Base-by-base conservation (phyloP, 2,797 vertebrate genomes). In the Typhlichthys subterraneus region DNA sequence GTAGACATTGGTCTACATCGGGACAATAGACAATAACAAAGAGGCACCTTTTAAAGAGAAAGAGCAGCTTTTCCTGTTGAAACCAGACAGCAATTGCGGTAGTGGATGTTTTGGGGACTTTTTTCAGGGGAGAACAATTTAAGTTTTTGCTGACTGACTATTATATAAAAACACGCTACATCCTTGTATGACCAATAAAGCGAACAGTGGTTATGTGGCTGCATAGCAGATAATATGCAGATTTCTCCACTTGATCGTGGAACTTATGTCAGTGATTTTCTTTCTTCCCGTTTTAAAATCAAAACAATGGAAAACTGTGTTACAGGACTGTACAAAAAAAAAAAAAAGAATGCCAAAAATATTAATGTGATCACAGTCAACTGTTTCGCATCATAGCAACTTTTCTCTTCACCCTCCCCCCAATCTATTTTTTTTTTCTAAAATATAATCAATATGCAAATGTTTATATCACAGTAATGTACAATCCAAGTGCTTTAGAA, bases 401-500 rank as follows among this genome's bases (percentile, higher is more conserved):
- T 80, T 72, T 58, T 52, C 56, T 45, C 57, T 51, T 75, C 83
- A 79, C 12, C 77, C 65, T 54, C 87, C 88, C 80, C 78, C 84
- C 15, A 80, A 59, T 45, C 79, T 85, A 57, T 29, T 61, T 48
- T 81, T 92, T 92, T 90, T 51, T 87, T 89, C 86, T 85, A 93
- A 93, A 93, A 93, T 91, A 92, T 88, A 85, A 81, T 90, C 89
- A 77, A 89, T 92, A 90, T 92, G 89, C 85, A 91, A 90, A 92
- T 89, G 85, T 76, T 79, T 90, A 91, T 91, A 80, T 92, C 91
- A 93, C 91, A 92, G 90, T 92, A 91, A 90, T 92, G 81, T 91
- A 93, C 91, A 93, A 90, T 93, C 87, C 90, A 92, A 93, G 91
- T 92, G 91, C 90, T 93, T 91, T 75, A 82, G 81, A 86, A 84